Conservation (phyloP, 2,113 vertebrate genomes). For the Rousettus leschenaultii region DNA sequence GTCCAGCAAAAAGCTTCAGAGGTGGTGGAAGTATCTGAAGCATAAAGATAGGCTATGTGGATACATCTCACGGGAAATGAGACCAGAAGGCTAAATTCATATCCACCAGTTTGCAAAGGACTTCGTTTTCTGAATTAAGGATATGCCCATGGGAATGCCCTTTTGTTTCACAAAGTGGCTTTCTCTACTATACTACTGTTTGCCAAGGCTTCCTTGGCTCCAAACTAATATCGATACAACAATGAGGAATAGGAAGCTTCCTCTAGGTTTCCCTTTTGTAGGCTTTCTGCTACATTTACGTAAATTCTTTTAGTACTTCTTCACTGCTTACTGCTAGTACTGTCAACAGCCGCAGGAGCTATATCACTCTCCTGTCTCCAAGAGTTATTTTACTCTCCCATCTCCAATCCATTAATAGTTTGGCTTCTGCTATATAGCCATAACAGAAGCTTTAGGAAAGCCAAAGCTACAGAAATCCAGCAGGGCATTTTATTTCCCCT, state of each 20-base stretch:
- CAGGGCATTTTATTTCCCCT: neutral
- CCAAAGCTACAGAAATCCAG: neutral
- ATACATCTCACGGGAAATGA: neutral
- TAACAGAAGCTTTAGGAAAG: neutral
- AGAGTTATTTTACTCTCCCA: neutral
- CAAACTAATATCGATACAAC: neutral
- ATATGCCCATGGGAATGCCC: neutral
- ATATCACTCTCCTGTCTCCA: neutral
- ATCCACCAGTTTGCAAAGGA: neutral
- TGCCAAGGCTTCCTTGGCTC: neutral
- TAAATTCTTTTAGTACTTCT: neutral
- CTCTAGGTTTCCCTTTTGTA: neutral
- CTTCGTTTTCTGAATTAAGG: conserved; percentile 33
- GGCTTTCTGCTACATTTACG: neutral
- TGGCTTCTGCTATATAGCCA: neutral
- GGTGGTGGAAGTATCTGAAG: neutral
- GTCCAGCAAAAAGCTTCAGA: neutral
- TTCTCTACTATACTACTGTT: neutral
- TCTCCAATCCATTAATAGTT: neutral
- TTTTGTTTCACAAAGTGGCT: conserved; percentile 22
- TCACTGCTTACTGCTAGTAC: neutral
- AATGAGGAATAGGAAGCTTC: neutral
- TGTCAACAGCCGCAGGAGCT: neutral
- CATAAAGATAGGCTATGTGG: neutral
- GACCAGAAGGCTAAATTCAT: neutral